Evolutionary conservation across 2,888 invertebrate genomes (phyloP).

Genomic region (Plemyria rubiginata): DNA sequence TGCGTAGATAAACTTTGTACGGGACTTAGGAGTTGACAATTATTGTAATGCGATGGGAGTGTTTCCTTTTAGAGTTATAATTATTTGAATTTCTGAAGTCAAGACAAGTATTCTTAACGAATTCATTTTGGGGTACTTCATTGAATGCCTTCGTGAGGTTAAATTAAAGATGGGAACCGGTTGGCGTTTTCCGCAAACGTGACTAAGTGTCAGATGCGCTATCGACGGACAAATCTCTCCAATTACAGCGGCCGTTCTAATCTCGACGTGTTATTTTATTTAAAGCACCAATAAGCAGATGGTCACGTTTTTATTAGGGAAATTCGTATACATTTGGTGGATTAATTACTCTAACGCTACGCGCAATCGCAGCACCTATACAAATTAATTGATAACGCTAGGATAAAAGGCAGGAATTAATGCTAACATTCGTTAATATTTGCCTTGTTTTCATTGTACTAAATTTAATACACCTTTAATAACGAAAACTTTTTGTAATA

Average conservation of each 20-base stretch:
- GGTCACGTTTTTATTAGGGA: constrained; percentile 44
- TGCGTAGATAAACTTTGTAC: constrained; percentile 46
- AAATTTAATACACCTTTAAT: neutral
- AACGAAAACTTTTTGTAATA: neutral
- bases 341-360: constrained; percentile 17
- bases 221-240: constrained; percentile 51
- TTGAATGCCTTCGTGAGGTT: constrained; percentile 46
- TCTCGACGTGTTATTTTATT: constrained; percentile 45
- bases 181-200: constrained; percentile 51
- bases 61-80: constrained; percentile 27
- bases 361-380: neutral
- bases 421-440: constrained; percentile 7
- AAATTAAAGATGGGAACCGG: constrained; percentile 49
- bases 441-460: constrained; percentile 2
- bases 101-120: constrained; percentile 44
- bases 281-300: constrained; percentile 43
- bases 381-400: constrained; percentile 13
- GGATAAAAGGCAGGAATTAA: constrained; percentile 16
- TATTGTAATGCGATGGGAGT: constrained; percentile 27
- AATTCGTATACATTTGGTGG: constrained; percentile 35
- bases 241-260: constrained; percentile 47
- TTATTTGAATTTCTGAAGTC: constrained; percentile 45
- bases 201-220: constrained; percentile 48
- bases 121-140: constrained; percentile 45
- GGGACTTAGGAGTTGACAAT: constrained; percentile 45